phyloP scores from a whole-genome alignment of 2,797 vertebrate genomes.

The Fundulus diaphanus region DNA sequence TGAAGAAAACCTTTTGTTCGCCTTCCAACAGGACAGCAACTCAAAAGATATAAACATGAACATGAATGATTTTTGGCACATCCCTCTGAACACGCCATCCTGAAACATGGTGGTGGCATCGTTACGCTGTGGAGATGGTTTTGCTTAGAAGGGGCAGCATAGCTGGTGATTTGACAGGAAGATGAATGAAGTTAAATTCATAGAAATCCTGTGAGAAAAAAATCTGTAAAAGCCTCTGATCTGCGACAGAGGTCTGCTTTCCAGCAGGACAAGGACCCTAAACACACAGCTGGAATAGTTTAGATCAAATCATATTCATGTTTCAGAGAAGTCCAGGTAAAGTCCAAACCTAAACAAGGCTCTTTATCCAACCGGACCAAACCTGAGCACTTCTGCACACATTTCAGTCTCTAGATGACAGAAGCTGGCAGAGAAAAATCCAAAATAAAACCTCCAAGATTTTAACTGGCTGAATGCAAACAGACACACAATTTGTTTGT shows the following conservation, averaged over 20 bases:
- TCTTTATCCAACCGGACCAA: background rate
- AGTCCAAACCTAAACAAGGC: background rate
- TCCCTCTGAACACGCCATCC: too few relatives aligned
- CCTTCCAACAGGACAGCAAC: too few relatives aligned
- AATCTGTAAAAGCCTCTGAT: too few relatives aligned
- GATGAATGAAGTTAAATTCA: background rate
- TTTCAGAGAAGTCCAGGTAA: background rate
- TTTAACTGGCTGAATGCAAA: too few relatives aligned
- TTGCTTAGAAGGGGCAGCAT: background rate
- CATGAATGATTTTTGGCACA: too few relatives aligned
- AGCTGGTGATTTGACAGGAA: background rate
- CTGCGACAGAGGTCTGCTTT: background rate
- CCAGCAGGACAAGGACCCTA: background rate
- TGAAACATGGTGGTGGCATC: too few relatives aligned
- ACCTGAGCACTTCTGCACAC: background rate
- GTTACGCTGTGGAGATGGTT: background rate
- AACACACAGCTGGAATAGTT: background rate
- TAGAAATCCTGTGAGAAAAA: background rate
- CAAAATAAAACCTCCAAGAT: too few relatives aligned
- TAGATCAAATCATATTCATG: background rate
- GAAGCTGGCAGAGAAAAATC: background rate
- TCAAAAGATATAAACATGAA: too few relatives aligned
- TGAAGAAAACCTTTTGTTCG: too few relatives aligned
- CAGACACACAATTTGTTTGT: too few relatives aligned
- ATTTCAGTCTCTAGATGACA: background rate